Base-by-base conservation (phyloP, 2,888 invertebrate genomes). In the Cheilosia urbana region DNA sequence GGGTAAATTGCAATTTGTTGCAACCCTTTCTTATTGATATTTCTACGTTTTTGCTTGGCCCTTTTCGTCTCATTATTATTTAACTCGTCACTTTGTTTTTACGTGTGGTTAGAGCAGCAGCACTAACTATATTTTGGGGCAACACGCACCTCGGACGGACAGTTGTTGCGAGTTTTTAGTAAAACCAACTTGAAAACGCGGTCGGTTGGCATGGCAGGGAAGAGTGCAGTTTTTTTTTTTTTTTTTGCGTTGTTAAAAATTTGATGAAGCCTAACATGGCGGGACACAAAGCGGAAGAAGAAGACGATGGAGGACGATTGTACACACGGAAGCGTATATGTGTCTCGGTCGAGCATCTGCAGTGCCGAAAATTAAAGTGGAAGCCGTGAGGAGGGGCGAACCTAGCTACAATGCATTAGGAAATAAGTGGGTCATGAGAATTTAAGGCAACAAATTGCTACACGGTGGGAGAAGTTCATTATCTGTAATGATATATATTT, bases 1-100 rank as follows among this genome's bases (percentile, higher is more conserved):
- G 79, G 73, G 73, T 77, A 69, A 84, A 84, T 68, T 84, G 79
- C 79, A 79, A 84, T 75, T 84, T 84, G 79, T 84, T 84, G 83
- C 83, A 84, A 84, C 83, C 83, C 83, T 73, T 68, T 62, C 62
- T 53, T 69, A 57, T 68, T 73, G 78, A 62, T 77, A 62, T 53
- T 58, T 34, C 34, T 75, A 15, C 24, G 37, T 60, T 24, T 68
- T 66, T 78, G 17, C 15, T 51, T 60, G 42, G n/a, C 40, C 30
- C 19, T 68, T 21, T 55, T 65, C 40, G 68, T 62, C 42, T 49
- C 27, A 57, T 82, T 34, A 69, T 75, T 75, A 71, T 80, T 76
- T 71, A 40, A 75, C 57, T 73, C 65, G 69, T 79, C 69, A 80
- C 80, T 79, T 37, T 80, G 71, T 68, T 73, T 65, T 37, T 77